Evolutionary conservation across 1,140 invertebrate species (phyloP), one percentile per base, ranked within the genome.

Genomic region (Alviniconcha marisindica): DNA sequence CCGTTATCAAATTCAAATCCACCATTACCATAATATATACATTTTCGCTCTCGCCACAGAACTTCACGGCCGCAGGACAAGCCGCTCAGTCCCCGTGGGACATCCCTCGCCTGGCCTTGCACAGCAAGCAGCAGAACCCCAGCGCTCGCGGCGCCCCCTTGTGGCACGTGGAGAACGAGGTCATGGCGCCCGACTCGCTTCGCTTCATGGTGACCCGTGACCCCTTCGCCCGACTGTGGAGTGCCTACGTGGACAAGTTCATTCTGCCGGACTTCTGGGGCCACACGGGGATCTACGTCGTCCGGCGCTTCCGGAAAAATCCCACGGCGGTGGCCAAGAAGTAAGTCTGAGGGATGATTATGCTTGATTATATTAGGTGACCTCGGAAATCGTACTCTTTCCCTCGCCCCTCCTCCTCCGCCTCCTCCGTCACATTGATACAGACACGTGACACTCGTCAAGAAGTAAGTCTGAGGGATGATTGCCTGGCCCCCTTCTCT

Each of bases 231-330:
- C 38, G 77, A n/a, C 31, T 79, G 77, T 79, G 77, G 77, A 36
- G 38, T 10, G 77, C 77, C 12, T 79, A 79, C 51, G 38, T 79
- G 28, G 77, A 79, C 51, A 79, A 79, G 77, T 56, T 79, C 24
- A 21, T 79, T n/a, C 31, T 79, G 14, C 51, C 77, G 12, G 77
- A 79, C 44, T 79, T 56, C 33, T 79, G 77, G 77, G 21, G 18
- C 12, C 28, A 24, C 31, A 33, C 60, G 38, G 54, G 44, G 18
- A 24, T 42, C 24, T 24, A 12, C 24, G 40, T 36, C 40, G 71
- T 42, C 5, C 33, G 71, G 24, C 40, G 14, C n/a, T 36, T 74
- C 7, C 33, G 40, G 40, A 74, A 24, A 33, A 1, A n/a, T 24
- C 60, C 60, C 0, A 40, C 0, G 31, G 15, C 3, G 18, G 31